These are phyloP conservation scores for Drosophila neocordata DNA, from an alignment of 1,140 invertebrate genomes.

Conservation along the genomic window DNA sequence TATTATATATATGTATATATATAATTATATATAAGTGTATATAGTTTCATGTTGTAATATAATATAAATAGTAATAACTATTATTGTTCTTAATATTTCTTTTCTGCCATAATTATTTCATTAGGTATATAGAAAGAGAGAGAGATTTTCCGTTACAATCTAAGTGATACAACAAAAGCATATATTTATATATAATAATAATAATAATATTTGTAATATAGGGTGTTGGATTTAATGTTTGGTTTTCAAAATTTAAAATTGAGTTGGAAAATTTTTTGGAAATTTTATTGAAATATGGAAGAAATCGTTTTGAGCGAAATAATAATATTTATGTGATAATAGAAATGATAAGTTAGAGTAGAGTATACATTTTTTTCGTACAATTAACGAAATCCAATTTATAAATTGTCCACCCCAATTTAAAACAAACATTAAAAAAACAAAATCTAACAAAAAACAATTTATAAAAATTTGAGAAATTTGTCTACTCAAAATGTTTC, in stretches of 20 bases:
- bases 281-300: neutral
- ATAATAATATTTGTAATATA: neutral
- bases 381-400: neutral
- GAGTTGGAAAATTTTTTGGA: neutral
- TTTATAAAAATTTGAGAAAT: neutral
- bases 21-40: constrained; percentile 58
- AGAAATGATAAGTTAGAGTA: no score
- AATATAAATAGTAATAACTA: constrained; percentile 83
- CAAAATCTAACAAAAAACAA: neutral
- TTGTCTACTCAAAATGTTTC: constrained; percentile 45
- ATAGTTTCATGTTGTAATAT: constrained; percentile 71
- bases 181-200: constrained; percentile 5
- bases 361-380: no score
- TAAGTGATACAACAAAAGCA: constrained; percentile 52
- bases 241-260: neutral
- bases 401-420: neutral
- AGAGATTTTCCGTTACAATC: constrained; percentile 61
- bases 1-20: constrained; percentile 36
- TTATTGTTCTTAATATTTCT: constrained; percentile 83
- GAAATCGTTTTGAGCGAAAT: neutral
- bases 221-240: neutral
- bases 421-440: neutral
- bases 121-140: constrained; percentile 51
- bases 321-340: neutral
- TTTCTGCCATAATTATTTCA: constrained; percentile 66